phyloP scores from a whole-genome alignment of 2,113 vertebrate genomes.

The Anolis sagrei region DNA sequence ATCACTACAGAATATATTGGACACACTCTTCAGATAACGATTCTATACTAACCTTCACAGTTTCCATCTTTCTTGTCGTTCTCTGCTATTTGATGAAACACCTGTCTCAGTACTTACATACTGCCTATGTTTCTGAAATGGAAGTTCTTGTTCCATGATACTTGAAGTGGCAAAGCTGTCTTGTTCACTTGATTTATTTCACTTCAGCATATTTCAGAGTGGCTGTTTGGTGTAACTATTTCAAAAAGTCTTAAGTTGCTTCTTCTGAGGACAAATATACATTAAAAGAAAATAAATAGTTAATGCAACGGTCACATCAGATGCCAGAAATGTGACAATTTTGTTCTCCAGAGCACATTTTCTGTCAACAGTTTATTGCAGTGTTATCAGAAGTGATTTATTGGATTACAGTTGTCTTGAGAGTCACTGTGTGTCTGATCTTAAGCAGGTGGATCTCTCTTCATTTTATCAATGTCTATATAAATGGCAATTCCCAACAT shows the following conservation, averaged over 20 bases:
- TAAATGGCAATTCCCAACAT: background rate
- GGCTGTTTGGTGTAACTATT: constrained; percentile 44
- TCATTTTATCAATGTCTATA: background rate
- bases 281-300: constrained; percentile 29
- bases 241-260: constrained; percentile 40
- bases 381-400: background rate
- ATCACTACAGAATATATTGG: constrained; percentile 21
- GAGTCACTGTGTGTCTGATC: background rate
- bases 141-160: background rate
- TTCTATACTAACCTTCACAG: background rate
- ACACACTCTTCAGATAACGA: constrained; percentile 29
- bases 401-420: constrained; percentile 7
- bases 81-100: constrained; percentile 15
- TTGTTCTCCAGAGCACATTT: constrained; percentile 18
- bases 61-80: constrained; percentile 21
- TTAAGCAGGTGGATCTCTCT: background rate
- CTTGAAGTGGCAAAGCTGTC: constrained; percentile 27
- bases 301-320: background rate
- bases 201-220: constrained; percentile 46
- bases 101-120: constrained; percentile 3
- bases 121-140: accelerated
- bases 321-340: constrained; percentile 32
- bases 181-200: constrained; percentile 13
- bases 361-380: background rate
- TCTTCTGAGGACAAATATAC: constrained; percentile 35